Evolutionary conservation across 2,797 vertebrate species (phyloP).

Genomic region (Sebastes nivosus): DNA sequence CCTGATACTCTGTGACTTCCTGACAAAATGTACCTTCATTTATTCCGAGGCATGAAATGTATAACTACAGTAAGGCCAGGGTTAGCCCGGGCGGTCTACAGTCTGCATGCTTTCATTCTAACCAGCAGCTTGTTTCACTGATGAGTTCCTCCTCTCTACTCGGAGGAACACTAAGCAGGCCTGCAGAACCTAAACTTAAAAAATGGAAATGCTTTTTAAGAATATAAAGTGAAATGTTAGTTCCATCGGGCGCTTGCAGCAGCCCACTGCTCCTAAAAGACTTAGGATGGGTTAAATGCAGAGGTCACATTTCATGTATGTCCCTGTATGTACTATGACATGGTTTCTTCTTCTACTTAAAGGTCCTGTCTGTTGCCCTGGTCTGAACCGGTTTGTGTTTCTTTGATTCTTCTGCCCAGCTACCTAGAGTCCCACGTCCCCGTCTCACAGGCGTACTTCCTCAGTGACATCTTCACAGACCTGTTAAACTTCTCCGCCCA

Average conservation of each 20-base stretch:
- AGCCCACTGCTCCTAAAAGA: no score
- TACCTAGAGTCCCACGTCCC: slow-evolving; percentile 90
- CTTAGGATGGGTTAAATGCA: no score
- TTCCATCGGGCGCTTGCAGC: no score
- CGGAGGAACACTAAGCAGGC: no score
- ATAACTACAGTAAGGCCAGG: not conserved
- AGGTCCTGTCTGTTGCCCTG: not conserved
- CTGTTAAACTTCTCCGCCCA: slow-evolving; percentile 92
- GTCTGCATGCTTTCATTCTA: no score
- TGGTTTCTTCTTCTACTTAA: no score
- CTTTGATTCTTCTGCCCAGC: slow-evolving; percentile 52
- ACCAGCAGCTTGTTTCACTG: no score
- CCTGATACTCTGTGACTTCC: not conserved
- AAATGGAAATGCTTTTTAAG: not conserved
- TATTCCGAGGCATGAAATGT: not conserved
- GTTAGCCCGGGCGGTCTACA: not conserved
- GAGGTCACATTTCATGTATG: no score
- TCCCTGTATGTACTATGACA: no score
- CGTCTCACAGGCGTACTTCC: slow-evolving; percentile 91
- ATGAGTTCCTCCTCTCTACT: no score
- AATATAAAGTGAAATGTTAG: not conserved
- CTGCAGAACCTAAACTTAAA: not conserved
- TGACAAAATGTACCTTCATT: not conserved
- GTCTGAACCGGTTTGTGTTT: slow-evolving; percentile 3
- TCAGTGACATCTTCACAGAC: slow-evolving; percentile 97